Evolutionary conservation across 2,113 vertebrate genomes (phyloP).

Genomic region (Osmerus eperlanus): DNA sequence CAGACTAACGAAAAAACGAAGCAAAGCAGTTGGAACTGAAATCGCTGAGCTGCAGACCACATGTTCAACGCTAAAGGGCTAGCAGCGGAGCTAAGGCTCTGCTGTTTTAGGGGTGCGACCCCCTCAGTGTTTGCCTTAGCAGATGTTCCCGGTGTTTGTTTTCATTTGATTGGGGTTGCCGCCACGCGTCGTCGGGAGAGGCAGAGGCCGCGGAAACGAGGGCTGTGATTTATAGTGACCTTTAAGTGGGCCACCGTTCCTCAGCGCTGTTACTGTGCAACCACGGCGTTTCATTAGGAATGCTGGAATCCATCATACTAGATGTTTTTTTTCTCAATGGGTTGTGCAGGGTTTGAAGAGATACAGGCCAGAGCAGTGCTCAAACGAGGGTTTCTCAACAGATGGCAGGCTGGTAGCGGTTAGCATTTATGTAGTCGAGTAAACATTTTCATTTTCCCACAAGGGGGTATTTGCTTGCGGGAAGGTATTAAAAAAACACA

Average conservation of each 20-base stretch:
- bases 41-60: no score
- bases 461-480: no score
- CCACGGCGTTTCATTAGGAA: constrained; percentile 61
- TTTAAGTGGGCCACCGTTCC: constrained; percentile 54
- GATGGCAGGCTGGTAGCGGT: no score
- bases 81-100: neutral
- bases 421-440: no score
- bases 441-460: no score
- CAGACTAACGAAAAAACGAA: no score
- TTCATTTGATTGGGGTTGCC: constrained; percentile 40
- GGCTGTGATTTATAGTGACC: constrained; percentile 67
- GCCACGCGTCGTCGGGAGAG: constrained; percentile 25
- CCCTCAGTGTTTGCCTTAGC: constrained; percentile 34
- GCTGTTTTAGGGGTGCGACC: constrained; percentile 8
- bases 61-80: no score
- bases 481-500: no score
- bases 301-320: constrained; percentile 57
- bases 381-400: neutral
- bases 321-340: constrained; percentile 35
- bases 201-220: constrained; percentile 13
- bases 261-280: constrained; percentile 46
- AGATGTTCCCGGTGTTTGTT: constrained; percentile 47
- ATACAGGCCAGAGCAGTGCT: neutral
- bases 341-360: neutral
- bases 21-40: no score